A percentile compares a stretch with the other conserved stretches of the same genome.
Conservation (phyloP, 2,113 vertebrate species). For the Eira barbara region DNA sequence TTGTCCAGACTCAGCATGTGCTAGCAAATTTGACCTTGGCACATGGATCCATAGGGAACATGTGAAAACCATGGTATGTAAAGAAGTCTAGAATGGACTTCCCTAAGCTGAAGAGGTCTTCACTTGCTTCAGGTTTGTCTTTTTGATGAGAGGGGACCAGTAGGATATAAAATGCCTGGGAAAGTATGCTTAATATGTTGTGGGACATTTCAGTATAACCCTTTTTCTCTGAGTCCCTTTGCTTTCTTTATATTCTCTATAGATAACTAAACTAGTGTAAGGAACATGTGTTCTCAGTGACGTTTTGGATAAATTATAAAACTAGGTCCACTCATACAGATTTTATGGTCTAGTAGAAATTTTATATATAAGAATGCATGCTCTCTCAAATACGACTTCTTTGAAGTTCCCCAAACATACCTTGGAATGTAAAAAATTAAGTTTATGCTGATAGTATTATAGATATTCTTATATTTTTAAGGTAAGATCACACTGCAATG, state of each 20-base stretch:
- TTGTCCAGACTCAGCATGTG: not conserved
- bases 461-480: not conserved
- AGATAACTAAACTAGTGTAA: not conserved
- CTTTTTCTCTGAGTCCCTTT: not conserved
- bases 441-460: not conserved
- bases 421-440: not conserved
- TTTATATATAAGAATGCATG: not conserved
- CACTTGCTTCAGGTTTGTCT: not conserved
- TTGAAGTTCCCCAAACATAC: not conserved
- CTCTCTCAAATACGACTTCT: not conserved
- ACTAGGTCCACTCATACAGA: not conserved
- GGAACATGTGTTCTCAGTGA: not conserved
- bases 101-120: not conserved
- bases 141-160: not conserved
- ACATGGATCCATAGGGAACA: not conserved
- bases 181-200: not conserved
- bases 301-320: not conserved
- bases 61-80: not conserved
- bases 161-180: rapidly evolving
- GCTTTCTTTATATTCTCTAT: not conserved
- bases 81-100: not conserved
- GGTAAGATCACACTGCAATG: not conserved
- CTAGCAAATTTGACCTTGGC: not conserved
- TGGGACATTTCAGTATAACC: not conserved
- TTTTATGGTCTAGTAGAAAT: not conserved